Evolutionary conservation across 2,113 vertebrate genomes (phyloP).

Genomic region (Chaenogobius annularis): DNA sequence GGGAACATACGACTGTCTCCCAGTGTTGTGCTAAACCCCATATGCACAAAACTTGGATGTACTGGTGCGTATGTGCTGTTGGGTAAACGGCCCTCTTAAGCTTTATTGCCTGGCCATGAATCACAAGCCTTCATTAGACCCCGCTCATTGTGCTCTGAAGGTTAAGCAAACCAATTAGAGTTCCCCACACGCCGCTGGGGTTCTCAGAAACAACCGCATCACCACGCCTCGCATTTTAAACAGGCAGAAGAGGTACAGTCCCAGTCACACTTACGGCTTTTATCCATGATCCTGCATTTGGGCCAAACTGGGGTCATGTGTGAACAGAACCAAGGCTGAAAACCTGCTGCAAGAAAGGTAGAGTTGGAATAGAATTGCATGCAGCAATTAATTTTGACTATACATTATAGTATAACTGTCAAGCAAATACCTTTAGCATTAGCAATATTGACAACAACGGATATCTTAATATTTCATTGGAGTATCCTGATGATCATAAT

Average conservation of each 20-base stretch:
- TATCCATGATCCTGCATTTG: background rate
- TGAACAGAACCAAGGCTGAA: background rate
- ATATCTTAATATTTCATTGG: too few species aligned
- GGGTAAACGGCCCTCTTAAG: conserved; percentile 63
- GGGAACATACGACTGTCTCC: conserved; percentile 61
- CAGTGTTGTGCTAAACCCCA: conserved; percentile 63
- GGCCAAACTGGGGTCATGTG: background rate
- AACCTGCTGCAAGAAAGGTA: too few species aligned
- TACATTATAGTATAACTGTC: too few species aligned
- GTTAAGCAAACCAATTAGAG: conserved; percentile 80
- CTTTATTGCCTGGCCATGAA: conserved; percentile 74
- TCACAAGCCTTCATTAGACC: conserved; percentile 74
- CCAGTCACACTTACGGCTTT: background rate
- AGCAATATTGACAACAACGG: too few species aligned
- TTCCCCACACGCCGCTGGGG: conserved; percentile 66
- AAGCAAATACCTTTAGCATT: too few species aligned
- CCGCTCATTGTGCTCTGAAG: conserved; percentile 77
- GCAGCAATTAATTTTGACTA: too few species aligned
- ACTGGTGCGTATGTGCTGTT: conserved; percentile 29
- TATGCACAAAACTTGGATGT: conserved; percentile 51
- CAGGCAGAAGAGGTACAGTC: conserved; percentile 31
- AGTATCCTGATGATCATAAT: too few species aligned
- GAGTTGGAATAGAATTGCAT: too few species aligned
- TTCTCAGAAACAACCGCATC: conserved; percentile 65
- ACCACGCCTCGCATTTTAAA: conserved; percentile 69